Conservation (phyloP, 2,797 vertebrate species). For the Steatocranus sp. region DNA sequence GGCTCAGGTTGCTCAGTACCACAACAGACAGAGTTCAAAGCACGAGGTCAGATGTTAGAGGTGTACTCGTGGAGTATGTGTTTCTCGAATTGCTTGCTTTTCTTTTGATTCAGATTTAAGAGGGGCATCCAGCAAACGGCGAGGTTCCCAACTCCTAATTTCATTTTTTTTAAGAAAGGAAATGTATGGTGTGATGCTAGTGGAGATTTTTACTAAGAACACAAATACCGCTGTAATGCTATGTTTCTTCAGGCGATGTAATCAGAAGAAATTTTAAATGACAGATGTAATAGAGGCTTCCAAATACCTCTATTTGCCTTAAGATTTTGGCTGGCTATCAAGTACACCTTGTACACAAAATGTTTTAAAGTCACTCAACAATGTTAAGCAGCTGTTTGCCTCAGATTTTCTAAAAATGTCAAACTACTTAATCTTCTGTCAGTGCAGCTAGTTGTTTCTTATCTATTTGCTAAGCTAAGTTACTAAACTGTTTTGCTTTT, state of each 20-base stretch:
- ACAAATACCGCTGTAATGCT: neutral
- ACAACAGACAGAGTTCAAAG: neutral
- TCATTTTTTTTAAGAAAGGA: neutral
- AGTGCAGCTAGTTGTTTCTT: neutral
- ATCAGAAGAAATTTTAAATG: neutral
- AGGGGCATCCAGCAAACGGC: neutral
- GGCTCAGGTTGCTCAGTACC: neutral
- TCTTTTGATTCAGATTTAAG: accelerated
- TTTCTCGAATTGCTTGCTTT: neutral
- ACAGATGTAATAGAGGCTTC: neutral
- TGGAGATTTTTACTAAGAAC: neutral
- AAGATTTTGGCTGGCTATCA: neutral
- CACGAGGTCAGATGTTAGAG: neutral
- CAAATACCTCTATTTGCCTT: neutral
- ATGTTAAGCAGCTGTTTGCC: neutral
- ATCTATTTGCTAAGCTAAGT: neutral
- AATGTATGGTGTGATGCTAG: neutral
- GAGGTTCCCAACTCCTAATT: neutral
- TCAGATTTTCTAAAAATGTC: neutral
- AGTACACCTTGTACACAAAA: neutral
- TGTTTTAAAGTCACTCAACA: neutral
- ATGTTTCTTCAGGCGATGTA: neutral
- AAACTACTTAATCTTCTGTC: accelerated
- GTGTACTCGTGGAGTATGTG: neutral
- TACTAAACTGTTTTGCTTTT: neutral